Percentiles rank a stretch among this genome's conserved stretches.
phyloP scores from a whole-genome alignment of 2,888 invertebrate species.

The Aspidapion aeneum region DNA sequence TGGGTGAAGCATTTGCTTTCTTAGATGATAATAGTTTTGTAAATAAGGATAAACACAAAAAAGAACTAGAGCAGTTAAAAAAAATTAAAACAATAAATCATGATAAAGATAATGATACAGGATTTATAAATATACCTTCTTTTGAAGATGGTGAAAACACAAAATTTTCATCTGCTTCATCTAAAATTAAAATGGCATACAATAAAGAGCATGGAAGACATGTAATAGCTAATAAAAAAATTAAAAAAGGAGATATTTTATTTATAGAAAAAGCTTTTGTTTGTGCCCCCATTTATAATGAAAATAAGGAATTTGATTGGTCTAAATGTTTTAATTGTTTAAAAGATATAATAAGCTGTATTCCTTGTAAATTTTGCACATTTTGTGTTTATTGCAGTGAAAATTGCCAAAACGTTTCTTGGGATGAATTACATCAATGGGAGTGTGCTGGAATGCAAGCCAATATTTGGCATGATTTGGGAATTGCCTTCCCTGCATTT shows the following conservation, averaged over 20 bases:
- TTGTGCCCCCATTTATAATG: conserved; percentile 64
- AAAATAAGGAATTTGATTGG: conserved; percentile 48
- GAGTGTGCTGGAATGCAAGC: conserved; percentile 66
- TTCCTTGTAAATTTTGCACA: conserved; percentile 67
- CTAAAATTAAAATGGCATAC: conserved; percentile 51
- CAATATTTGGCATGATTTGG: conserved; percentile 64
- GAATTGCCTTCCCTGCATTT: conserved; percentile 77
- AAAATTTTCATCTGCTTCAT: conserved; percentile 54
- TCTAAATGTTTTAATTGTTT: conserved; percentile 74
- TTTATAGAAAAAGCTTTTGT: conserved; percentile 80
- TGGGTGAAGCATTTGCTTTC: conserved; percentile 33
- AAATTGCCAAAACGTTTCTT: conserved; percentile 57
- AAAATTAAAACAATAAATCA: conserved; percentile 31
- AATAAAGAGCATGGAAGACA: conserved; percentile 60
- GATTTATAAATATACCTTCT: conserved; percentile 44
- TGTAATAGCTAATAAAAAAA: conserved; percentile 57
- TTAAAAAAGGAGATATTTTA: conserved; percentile 66
- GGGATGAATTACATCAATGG: conserved; percentile 60
- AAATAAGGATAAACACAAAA: conserved; percentile 37
- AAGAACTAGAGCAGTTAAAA: conserved; percentile 37
- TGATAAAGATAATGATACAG: conserved; percentile 30
- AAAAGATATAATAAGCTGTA: conserved; percentile 52
- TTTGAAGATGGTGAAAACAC: conserved; percentile 51
- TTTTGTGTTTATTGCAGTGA: conserved; percentile 66
- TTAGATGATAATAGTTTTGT: conserved; percentile 22